Conservation (phyloP, 2,113 vertebrate species). For the Lethenteron reissneri region DNA sequence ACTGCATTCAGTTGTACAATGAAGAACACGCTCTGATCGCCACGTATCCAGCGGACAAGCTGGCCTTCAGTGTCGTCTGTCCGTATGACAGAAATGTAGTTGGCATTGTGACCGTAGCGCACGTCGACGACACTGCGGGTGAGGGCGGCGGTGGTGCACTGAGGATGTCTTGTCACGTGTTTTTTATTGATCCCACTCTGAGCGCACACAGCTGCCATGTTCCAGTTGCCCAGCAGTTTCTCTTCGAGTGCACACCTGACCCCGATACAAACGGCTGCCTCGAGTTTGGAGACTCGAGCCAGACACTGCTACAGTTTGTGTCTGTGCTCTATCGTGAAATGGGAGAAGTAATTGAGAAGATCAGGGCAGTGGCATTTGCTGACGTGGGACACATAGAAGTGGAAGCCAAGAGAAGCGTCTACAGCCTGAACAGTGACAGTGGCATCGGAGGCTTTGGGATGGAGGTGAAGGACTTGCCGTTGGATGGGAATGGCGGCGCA, state of each 20-base stretch:
- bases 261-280: conserved; percentile 3
- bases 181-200: background rate
- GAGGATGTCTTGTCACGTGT: background rate
- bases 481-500: too few species aligned
- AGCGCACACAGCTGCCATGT: background rate
- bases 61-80: conserved; percentile 21
- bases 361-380: conserved; percentile 4
- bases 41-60: background rate
- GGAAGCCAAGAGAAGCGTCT: conserved; percentile 80
- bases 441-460: conserved; percentile 79
- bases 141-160: conserved; percentile 17
- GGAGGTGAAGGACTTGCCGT: conserved; percentile 39
- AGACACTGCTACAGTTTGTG: background rate
- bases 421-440: conserved; percentile 87
- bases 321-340: conserved; percentile 4
- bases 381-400: conserved; percentile 16
- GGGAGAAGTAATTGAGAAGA: background rate
- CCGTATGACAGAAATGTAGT: conserved; percentile 78
- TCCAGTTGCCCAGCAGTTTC: background rate
- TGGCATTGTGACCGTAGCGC: conserved; percentile 64
- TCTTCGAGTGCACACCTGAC: conserved; percentile 3
- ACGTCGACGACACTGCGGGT: conserved; percentile 17
- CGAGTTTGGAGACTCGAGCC: background rate
- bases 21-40: conserved; percentile 1
- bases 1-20: conserved; percentile 2